Evolutionary conservation across 2,888 invertebrate genomes (phyloP).

Genomic region (Ametastegia equiseti): DNA sequence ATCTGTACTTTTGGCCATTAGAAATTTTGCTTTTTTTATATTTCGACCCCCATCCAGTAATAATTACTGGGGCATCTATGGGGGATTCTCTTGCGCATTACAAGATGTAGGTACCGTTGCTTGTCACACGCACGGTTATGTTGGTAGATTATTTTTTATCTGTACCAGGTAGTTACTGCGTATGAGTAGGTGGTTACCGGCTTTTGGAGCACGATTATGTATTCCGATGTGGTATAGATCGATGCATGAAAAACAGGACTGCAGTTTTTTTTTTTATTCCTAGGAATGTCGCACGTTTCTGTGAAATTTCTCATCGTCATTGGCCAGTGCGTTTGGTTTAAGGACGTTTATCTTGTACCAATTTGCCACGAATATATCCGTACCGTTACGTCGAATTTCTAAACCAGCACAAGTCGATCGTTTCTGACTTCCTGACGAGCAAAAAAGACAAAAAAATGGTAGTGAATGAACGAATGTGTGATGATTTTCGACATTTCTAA

Average conservation of each 20-base stretch:
- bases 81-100: neutral
- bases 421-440: neutral
- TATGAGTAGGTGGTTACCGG: neutral
- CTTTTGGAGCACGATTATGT: slow-evolving; percentile 14
- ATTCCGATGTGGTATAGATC: neutral
- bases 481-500: neutral
- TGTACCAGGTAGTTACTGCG: neutral
- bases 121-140: neutral
- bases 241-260: slow-evolving; percentile 8
- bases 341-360: neutral
- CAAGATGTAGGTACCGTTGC: slow-evolving; percentile 14
- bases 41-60: too few relatives aligned
- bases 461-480: neutral
- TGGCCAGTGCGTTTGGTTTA: neutral
- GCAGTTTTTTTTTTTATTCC: neutral
- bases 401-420: neutral
- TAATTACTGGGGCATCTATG: neutral
- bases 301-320: neutral
- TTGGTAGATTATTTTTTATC: slow-evolving; percentile 18
- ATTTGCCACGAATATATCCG: neutral
- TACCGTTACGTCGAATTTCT: neutral
- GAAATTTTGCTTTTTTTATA: too few relatives aligned
- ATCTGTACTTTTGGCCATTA: too few relatives aligned
- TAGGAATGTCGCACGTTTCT: neutral
- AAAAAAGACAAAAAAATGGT: neutral